These are phyloP conservation scores for Felis chaus DNA, from an alignment of 2,113 vertebrate genomes.

Conservation along the genomic window DNA sequence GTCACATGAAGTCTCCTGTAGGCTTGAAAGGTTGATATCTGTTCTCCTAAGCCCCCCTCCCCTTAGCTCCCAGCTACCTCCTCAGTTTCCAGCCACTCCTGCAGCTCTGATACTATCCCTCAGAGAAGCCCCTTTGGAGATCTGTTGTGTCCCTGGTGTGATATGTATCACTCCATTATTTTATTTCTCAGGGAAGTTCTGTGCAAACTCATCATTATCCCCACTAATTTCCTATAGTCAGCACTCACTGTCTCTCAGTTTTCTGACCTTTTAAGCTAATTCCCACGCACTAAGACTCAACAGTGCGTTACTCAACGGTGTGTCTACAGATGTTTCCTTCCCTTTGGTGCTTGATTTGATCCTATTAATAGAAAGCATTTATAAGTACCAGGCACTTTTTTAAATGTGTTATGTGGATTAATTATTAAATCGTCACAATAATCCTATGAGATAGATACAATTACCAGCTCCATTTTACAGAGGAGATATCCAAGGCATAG, in stretches of 20 bases:
- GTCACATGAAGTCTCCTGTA: neutral
- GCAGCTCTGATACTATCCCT: neutral
- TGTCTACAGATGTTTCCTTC: neutral
- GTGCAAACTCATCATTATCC: neutral
- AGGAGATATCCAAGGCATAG: neutral
- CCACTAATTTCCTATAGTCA: neutral
- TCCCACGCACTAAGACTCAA: neutral
- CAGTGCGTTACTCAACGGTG: neutral
- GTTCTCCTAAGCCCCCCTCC: rapidly evolving
- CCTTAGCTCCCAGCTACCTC: neutral
- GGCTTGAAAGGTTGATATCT: neutral
- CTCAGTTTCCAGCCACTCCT: neutral
- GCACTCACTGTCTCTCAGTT: neutral
- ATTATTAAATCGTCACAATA: neutral
- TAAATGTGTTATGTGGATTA: neutral
- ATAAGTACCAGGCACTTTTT: neutral
- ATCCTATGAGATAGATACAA: neutral
- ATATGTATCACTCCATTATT: neutral
- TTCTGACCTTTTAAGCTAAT: neutral
- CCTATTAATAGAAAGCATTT: neutral
- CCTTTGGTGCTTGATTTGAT: neutral
- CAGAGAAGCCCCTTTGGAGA: neutral
- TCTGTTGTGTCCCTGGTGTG: neutral
- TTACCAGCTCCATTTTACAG: neutral
- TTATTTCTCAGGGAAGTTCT: neutral